Conservation (phyloP, 2,797 vertebrate genomes). For the Cyclopterus lumpus region DNA sequence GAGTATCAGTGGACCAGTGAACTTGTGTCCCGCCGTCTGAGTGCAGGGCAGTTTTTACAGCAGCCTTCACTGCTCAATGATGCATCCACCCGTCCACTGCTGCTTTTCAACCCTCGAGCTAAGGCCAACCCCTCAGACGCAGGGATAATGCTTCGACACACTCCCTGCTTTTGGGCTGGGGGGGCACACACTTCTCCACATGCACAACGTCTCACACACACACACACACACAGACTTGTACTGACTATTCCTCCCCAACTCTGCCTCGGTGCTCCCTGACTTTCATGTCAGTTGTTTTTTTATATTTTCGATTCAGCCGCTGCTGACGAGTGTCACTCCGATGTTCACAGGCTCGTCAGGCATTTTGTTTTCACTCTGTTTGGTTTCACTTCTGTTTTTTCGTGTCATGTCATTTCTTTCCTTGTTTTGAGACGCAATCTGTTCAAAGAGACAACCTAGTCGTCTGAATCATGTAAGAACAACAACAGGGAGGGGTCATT, state of each 20-base stretch:
- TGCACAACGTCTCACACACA: neutral
- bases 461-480: constrained; percentile 43
- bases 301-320: constrained; percentile 49
- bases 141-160: constrained; percentile 62
- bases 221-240: constrained; percentile 27
- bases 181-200: constrained; percentile 27
- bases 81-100: constrained; percentile 65
- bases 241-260: constrained; percentile 47
- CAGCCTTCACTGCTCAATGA: constrained; percentile 65
- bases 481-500: constrained; percentile 57
- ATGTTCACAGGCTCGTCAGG: constrained; percentile 70
- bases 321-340: constrained; percentile 65
- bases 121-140: constrained; percentile 60
- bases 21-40: constrained; percentile 34
- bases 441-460: constrained; percentile 56
- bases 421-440: constrained; percentile 56
- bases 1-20: constrained; percentile 37
- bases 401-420: constrained; percentile 57
- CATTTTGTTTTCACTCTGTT: constrained; percentile 67
- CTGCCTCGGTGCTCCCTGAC: constrained; percentile 62
- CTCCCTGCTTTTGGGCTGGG: constrained; percentile 15
- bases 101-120: constrained; percentile 62
- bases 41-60: constrained; percentile 46
- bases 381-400: constrained; percentile 64
- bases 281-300: constrained; percentile 64